Conservation (phyloP, 2,113 vertebrate genomes). For the Phyllopteryx taeniolatus region DNA sequence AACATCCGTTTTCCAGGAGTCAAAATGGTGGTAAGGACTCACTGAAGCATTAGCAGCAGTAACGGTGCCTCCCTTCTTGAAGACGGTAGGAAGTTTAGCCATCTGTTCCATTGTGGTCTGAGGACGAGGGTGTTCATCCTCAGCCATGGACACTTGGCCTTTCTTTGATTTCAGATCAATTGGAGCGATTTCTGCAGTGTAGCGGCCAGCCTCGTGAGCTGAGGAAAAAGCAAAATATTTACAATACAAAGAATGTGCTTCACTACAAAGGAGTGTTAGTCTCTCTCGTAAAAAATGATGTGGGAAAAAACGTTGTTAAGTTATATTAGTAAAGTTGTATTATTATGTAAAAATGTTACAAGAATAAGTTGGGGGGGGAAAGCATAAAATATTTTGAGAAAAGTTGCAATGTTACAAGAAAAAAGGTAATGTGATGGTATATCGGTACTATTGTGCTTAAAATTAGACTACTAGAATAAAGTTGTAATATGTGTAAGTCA, state of each 20-base stretch:
- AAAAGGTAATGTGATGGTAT: not conserved
- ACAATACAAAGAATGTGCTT: not conserved
- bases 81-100: conserved; percentile 83
- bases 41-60: conserved; percentile 96
- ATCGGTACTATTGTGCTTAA: not conserved
- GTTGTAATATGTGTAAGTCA: not conserved
- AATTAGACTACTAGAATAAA: not conserved
- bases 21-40: conserved; percentile 35
- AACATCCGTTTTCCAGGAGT: not conserved
- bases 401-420: not conserved
- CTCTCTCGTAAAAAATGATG: not conserved
- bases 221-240: not conserved
- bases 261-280: not conserved
- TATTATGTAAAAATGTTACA: not conserved
- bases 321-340: not conserved
- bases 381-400: too few species aligned
- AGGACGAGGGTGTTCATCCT: conserved; percentile 91
- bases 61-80: conserved; percentile 92
- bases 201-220: conserved; percentile 88
- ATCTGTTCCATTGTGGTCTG: conserved; percentile 88
- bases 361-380: too few species aligned
- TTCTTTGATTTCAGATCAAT: conserved; percentile 90
- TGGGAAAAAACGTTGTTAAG: too few species aligned
- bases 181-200: conserved; percentile 85
- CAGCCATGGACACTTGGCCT: conserved; percentile 80